Conservation (phyloP, 1,140 invertebrate genomes). For the Neotoxoptera formosana region DNA sequence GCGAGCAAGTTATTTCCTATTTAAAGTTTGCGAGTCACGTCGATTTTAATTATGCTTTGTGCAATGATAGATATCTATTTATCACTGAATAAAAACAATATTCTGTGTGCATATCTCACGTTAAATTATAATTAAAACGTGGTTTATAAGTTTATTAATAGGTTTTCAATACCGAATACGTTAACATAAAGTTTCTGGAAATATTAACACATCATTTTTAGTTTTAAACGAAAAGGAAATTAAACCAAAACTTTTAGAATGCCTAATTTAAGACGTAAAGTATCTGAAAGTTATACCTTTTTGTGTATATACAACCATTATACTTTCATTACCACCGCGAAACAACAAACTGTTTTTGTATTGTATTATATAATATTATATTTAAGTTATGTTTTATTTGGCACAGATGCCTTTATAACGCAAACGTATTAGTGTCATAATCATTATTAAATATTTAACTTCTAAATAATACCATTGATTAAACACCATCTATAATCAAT, state of each 20-base stretch:
- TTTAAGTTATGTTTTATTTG: background rate
- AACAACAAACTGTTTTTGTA: background rate
- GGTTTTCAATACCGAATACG: background rate
- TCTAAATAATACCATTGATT: background rate
- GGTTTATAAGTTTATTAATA: background rate
- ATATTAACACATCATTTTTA: constrained; percentile 24
- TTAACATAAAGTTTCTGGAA: background rate
- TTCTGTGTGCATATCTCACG: background rate
- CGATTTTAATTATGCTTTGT: background rate
- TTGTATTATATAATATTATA: background rate
- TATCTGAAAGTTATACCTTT: background rate
- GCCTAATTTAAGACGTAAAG: background rate
- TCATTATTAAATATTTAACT: background rate
- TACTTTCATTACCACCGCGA: background rate
- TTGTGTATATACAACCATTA: background rate
- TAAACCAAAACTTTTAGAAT: background rate
- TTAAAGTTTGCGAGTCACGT: background rate
- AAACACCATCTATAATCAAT: too few relatives aligned
- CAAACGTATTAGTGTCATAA: background rate
- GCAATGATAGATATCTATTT: background rate
- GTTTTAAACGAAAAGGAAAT: background rate
- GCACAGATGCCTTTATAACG: background rate
- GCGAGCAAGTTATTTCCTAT: background rate
- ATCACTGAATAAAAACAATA: background rate
- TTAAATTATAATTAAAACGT: background rate